phyloP scores from a whole-genome alignment of 2,797 vertebrate species.

The Sylvia borin region DNA sequence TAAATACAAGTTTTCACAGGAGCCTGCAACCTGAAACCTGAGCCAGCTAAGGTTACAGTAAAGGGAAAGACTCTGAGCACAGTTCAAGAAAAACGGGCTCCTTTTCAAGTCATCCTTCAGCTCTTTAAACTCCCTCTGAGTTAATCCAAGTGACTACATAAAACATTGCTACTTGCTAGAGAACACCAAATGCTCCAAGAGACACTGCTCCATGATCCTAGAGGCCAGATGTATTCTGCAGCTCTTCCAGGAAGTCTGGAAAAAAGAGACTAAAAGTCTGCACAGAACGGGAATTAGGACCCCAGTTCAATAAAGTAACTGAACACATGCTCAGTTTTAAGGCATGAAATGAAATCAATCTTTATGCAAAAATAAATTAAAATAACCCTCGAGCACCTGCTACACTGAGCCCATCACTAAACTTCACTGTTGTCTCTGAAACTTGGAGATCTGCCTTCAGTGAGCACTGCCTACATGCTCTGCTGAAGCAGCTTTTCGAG shows the following conservation, averaged over 20 bases:
- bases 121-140: background rate
- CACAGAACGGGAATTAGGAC: background rate
- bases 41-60: constrained; percentile 12
- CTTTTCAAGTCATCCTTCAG: background rate
- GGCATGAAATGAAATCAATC: background rate
- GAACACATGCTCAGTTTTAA: background rate
- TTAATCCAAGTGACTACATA: background rate
- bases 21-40: constrained; percentile 7
- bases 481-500: background rate
- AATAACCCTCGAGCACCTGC: background rate
- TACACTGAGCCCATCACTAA: background rate
- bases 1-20: constrained; percentile 35
- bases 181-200: background rate
- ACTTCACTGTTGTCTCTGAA: background rate
- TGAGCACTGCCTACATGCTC: background rate
- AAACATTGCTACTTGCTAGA: background rate
- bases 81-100: background rate
- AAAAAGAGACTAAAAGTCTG: background rate
- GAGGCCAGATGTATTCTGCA: background rate
- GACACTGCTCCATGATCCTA: background rate
- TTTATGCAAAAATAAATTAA: background rate
- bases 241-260: constrained; percentile 10
- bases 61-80: background rate
- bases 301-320: background rate
- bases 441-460: background rate